These are phyloP conservation scores for Hapalemur alaotrensis DNA, from an alignment of 2,797 vertebrate species.

Conservation along the genomic window DNA sequence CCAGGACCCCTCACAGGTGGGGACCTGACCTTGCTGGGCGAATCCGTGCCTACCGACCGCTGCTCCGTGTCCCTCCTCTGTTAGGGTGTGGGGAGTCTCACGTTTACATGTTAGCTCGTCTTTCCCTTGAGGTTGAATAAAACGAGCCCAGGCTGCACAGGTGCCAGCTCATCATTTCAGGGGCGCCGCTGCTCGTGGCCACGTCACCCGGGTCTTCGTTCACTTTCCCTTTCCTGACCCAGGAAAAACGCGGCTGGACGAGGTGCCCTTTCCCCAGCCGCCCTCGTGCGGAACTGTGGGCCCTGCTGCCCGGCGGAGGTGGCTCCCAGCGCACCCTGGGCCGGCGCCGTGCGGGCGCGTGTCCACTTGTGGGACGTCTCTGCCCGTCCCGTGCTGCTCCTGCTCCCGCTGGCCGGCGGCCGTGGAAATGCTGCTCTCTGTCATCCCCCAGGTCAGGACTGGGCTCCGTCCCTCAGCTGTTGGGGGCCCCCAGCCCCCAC, in stretches of 20 bases:
- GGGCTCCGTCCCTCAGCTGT: not conserved
- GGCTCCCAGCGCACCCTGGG: not conserved
- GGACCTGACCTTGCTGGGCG: not conserved
- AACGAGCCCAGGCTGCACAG: accelerated
- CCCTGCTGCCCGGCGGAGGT: not conserved
- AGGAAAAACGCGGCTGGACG: too few relatives aligned
- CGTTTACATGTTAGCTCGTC: accelerated
- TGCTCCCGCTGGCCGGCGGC: not conserved
- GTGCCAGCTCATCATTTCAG: not conserved
- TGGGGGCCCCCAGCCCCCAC: too few relatives aligned
- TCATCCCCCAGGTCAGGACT: not conserved
- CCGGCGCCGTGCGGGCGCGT: not conserved
- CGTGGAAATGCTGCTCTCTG: not conserved
- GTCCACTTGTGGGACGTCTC: not conserved
- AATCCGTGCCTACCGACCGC: not conserved
- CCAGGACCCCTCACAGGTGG: accelerated
- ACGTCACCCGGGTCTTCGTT: not conserved
- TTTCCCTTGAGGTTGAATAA: slow-evolving; percentile 24
- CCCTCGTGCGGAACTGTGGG: not conserved
- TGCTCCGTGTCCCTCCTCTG: not conserved
- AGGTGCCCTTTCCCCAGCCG: accelerated
- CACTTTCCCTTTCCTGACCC: too few relatives aligned
- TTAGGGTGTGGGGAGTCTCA: not conserved
- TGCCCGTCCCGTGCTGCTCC: accelerated
- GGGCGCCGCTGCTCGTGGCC: not conserved